phyloP scores from a whole-genome alignment of 2,888 invertebrate species.

The Leptinotarsa juncta region DNA sequence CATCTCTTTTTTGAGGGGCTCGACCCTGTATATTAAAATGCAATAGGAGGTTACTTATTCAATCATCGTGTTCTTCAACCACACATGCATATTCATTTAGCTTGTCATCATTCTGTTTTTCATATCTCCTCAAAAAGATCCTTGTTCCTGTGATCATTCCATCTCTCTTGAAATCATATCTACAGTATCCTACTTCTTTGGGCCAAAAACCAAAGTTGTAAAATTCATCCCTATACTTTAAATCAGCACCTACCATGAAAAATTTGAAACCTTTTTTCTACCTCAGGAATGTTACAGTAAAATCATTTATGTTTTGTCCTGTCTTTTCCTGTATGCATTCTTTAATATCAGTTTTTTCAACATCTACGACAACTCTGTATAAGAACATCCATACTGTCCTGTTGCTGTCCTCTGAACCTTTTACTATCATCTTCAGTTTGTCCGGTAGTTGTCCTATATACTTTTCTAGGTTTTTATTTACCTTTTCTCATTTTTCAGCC shows the following conservation, averaged over 20 bases:
- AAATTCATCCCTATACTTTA: not conserved
- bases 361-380: not conserved
- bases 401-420: not conserved
- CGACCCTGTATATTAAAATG: not conserved
- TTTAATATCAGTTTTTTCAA: not conserved
- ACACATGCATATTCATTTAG: no score
- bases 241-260: not conserved
- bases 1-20: not conserved
- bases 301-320: not conserved
- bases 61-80: not conserved
- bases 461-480: not conserved
- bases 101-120: no score
- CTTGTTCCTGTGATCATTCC: no score
- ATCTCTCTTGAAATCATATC: not conserved
- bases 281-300: not conserved
- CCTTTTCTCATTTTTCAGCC: not conserved
- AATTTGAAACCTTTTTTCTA: not conserved
- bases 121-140: no score
- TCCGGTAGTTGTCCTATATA: not conserved
- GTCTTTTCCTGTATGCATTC: not conserved
- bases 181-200: not conserved
- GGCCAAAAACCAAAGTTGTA: not conserved
- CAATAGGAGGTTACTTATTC: not conserved
- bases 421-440: not conserved
- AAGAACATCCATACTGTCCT: not conserved